A percentile compares a stretch with the other conserved stretches of the same genome.
These are phyloP conservation scores for Sinocyclocheilus maitianheensis DNA, from an alignment of 2,113 vertebrate species.

Conservation along the genomic window DNA sequence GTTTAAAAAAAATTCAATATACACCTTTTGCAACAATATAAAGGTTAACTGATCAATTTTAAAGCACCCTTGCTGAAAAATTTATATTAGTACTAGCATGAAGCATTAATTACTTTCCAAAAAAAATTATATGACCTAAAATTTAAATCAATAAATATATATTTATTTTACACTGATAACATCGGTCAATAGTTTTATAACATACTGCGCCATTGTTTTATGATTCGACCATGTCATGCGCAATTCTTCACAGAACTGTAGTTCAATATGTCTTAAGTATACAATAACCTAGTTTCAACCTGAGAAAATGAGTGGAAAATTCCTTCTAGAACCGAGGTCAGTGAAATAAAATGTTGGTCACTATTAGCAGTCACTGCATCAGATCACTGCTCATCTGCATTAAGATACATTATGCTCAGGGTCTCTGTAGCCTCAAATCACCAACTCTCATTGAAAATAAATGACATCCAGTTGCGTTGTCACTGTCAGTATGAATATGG, in stretches of 20 bases:
- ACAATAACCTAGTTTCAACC: background rate
- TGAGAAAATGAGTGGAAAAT: background rate
- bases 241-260: background rate
- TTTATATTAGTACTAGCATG: no score
- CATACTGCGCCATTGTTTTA: no score
- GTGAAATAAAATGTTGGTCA: background rate
- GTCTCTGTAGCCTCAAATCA: constrained; percentile 1
- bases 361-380: background rate
- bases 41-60: no score
- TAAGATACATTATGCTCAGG: background rate
- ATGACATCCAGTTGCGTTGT: background rate
- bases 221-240: background rate
- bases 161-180: no score
- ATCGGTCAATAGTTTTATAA: no score
- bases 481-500: background rate
- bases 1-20: no score
- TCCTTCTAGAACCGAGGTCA: background rate
- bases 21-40: no score
- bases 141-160: no score
- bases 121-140: no score
- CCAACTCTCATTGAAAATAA: background rate
- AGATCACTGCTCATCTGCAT: background rate
- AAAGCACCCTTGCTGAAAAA: no score
- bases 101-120: no score
- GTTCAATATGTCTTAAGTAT: background rate